Evolutionary conservation across 2,888 invertebrate species (phyloP), one percentile per base, ranked within the genome.

Genomic region (Lepas anatifera): DNA sequence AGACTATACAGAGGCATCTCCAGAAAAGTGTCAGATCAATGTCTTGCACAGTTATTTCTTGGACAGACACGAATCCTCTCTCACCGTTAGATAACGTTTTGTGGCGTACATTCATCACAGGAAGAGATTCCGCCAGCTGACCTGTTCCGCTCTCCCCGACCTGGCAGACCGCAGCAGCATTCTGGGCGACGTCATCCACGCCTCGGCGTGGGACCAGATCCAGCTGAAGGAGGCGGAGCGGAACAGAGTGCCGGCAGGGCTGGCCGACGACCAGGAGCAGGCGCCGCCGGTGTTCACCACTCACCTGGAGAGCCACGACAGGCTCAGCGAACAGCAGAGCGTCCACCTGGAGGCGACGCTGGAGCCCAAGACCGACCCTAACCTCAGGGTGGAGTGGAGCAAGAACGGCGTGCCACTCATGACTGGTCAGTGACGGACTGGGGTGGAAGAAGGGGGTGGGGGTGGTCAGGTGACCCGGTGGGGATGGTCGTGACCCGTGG

Each of bases 131-230:
- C n/a, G n/a, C n/a, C n/a, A n/a, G n/a, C n/a, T n/a, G n/a, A 8
- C 25, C 8, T 50, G 50, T 25, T 13, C 4, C 32, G 6, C 32
- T 3, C 25, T 48, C 58, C 16, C 32, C 16, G 4, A 13, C 18
- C 35, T 7, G 6, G 35, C 74, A 76, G 73, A 74, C 71, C 74
- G 75, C 48, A 73, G 74, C 1, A 87, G 87, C 37, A 90, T 95
- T 76, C 83, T 88, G 69, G 89, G 89, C 52, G 92, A 94, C 75
- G 86, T 93, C 0, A 84, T 94, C 78, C 90, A 95, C 77, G 94
- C 94, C 0, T 92, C 94, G 78, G 89, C 91, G 48, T 95, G 92
- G 92, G 90, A 90, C 80, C 92, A 92, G 81, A 95, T 93, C 76
- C 90, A 90, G 77, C 82, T 90, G 66, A 90, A 94, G 78, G 95